Evolutionary conservation across 2,797 vertebrate genomes (phyloP).

Genomic region (Pitangus sulphuratus): DNA sequence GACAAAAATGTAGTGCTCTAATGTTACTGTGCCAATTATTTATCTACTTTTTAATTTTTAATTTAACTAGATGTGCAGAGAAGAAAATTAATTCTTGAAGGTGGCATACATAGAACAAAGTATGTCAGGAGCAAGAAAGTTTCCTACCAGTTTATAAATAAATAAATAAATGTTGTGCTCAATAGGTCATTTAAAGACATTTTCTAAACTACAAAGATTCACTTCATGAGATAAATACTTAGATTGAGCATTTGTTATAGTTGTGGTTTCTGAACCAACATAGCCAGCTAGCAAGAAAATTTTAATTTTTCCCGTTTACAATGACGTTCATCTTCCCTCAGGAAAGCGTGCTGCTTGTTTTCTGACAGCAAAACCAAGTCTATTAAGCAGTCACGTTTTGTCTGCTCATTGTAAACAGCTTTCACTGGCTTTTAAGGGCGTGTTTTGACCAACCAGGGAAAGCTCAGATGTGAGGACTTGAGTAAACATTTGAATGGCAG

Average conservation of each 20-base stretch:
- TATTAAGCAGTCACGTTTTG: not conserved
- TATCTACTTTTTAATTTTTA: not conserved
- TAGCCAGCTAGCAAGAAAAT: not conserved
- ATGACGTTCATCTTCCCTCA: not conserved
- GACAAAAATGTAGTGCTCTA: not conserved
- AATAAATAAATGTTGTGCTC: not conserved
- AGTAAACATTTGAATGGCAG: not conserved
- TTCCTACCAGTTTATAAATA: no score
- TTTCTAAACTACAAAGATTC: not conserved
- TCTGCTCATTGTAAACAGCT: not conserved
- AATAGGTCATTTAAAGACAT: not conserved
- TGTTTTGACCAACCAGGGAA: not conserved
- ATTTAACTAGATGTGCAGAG: not conserved
- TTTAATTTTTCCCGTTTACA: not conserved
- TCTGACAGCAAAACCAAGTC: not conserved
- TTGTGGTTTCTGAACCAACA: not conserved
- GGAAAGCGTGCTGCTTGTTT: not conserved
- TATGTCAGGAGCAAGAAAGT: not conserved
- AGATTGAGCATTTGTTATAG: not conserved
- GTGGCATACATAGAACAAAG: not conserved
- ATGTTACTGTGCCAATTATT: not conserved
- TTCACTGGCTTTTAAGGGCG: not conserved
- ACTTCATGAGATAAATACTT: not conserved
- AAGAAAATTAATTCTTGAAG: not conserved
- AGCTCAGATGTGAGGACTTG: not conserved